Base-by-base conservation (phyloP, 1,140 invertebrate genomes). In the Procambarus virginalis region DNA sequence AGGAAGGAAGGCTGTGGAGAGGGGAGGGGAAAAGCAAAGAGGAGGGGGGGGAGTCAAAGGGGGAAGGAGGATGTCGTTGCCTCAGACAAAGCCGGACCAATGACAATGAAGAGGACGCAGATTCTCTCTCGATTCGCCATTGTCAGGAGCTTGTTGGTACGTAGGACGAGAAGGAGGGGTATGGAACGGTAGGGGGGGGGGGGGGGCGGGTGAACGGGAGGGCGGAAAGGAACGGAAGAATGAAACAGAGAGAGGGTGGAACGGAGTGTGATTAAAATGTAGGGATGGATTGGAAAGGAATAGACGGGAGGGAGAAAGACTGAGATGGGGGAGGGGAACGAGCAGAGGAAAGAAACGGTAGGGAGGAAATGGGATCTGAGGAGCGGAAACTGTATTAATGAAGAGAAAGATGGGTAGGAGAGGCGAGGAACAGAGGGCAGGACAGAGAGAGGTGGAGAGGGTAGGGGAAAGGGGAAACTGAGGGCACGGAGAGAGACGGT, bases 51-150 rank as follows among this genome's bases (percentile, higher is more conserved):
- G n/a, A n/a, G n/a, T n/a, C 34, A 34, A 34, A 34, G 34, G 34
- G 34, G 34, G 34, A 34, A 34, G 34, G 34, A 34, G 51, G 51
- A 1, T 82, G 60, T 82, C 34, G 34, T n/a, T 45, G 58, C 5
- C n/a, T n/a, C 68, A 34, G 22, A 73, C 48, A 34, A 82, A 45
- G 60, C 60, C 34, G 2, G 51, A 68, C 80, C 22, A 82, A 82
- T 81, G 22, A 82, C 80, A 82, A 82, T 82, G 46, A 46, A 68
- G n/a, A 55, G 17, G 79, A 60, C 20, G 22, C 80, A 14, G 80
- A 82, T 82, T 46, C 14, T 64, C 80, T 64, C 58, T 68, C 17
- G 80, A 68, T 48, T 82, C 80, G 80, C 80, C 80, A 82, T 82
- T 82, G 80, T 82, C 48, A 45, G 58, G 77, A 17, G 48, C 51